Evolutionary conservation across 2,888 invertebrate species (phyloP).

Genomic region (Dasypolia templi): DNA sequence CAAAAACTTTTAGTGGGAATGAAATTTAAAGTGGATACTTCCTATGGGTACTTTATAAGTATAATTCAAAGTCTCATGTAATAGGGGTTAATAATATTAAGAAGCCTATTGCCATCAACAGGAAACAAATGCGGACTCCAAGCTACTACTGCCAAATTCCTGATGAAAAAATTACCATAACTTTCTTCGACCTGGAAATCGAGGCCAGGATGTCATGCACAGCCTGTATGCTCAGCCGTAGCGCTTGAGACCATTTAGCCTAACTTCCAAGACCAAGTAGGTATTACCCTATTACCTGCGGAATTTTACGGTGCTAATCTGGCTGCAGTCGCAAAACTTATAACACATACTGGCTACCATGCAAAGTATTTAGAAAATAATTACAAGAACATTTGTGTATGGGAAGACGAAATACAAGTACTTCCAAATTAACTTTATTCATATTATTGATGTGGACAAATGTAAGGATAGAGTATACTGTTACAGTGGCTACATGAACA

Average conservation of each 20-base stretch:
- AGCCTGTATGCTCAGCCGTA: no score
- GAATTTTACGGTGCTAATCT: not conserved
- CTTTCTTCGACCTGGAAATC: not conserved
- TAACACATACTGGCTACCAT: not conserved
- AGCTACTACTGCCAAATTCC: not conserved
- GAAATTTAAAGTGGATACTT: not conserved
- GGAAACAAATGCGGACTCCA: not conserved
- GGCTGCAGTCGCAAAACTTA: not conserved
- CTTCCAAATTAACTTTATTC: slow-evolving; percentile 62
- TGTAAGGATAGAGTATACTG: slow-evolving; percentile 32
- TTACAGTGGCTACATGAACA: slow-evolving; percentile 91
- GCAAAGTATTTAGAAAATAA: not conserved
- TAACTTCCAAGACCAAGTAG: not conserved
- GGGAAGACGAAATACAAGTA: slow-evolving; percentile 5
- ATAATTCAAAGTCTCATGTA: not conserved
- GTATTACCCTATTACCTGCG: no score
- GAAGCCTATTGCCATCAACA: not conserved
- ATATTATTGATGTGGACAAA: slow-evolving; percentile 56
- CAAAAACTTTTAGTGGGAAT: not conserved
- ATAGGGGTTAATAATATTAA: not conserved
- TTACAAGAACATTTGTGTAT: not conserved
- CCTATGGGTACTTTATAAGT: not conserved
- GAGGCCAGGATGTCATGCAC: no score
- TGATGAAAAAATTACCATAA: not conserved
- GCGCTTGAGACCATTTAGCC: not conserved